Evolutionary conservation across 2,888 invertebrate genomes (phyloP).

Genomic region (Scaptomyza tumidula): DNA sequence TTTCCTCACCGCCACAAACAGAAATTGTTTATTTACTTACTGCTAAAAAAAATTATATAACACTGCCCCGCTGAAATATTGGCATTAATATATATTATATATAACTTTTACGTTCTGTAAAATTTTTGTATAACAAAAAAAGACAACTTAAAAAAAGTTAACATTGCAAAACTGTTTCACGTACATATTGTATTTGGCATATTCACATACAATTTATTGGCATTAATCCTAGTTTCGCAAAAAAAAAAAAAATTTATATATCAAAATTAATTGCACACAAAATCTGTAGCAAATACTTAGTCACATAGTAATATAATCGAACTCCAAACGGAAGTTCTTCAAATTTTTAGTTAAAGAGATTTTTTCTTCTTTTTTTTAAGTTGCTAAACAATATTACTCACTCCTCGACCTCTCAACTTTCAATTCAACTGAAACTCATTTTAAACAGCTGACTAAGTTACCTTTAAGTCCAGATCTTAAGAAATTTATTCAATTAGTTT

Average conservation of each 20-base stretch:
- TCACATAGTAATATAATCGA: constrained; percentile 11
- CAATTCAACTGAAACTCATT: constrained; percentile 35
- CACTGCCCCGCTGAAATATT: constrained; percentile 25
- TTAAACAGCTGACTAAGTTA: constrained; percentile 42
- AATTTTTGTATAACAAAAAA: too few relatives aligned
- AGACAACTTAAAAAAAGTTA: constrained; percentile 13
- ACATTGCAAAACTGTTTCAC: constrained; percentile 40
- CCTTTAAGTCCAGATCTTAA: constrained; percentile 38
- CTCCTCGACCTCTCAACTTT: constrained; percentile 14
- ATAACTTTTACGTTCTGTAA: constrained; percentile 46
- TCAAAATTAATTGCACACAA: constrained; percentile 70
- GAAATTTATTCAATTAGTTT: constrained; percentile 20
- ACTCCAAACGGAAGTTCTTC: constrained; percentile 10
- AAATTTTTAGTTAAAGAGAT: constrained; percentile 12
- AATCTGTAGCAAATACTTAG: constrained; percentile 53
- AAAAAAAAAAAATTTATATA: constrained; percentile 7
- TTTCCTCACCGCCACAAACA: constrained; percentile 32
- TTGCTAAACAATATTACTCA: constrained; percentile 29
- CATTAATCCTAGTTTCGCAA: constrained; percentile 46
- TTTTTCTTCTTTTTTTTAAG: constrained; percentile 17
- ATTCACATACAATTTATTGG: constrained; percentile 36
- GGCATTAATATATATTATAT: constrained; percentile 47
- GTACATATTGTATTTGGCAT: constrained; percentile 23
- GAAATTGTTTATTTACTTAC: constrained; percentile 21
- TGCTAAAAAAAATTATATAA: constrained; percentile 10